Percentiles rank a stretch among this genome's conserved stretches.
Evolutionary conservation across 2,888 invertebrate species (phyloP).

Genomic region (Andricus curvator): DNA sequence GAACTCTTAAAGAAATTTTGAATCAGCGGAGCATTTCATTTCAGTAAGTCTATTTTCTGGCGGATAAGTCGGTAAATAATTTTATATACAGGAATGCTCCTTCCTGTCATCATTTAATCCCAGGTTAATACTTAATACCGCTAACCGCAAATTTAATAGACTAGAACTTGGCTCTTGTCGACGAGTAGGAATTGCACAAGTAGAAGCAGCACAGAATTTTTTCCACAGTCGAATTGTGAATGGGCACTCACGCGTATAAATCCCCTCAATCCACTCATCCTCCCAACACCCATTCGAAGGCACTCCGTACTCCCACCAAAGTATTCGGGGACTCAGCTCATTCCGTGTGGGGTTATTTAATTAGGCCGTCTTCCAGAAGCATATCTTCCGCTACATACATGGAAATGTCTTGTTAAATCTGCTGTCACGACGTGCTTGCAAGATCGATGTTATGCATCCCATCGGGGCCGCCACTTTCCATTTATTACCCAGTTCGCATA

Average conservation of each 20-base stretch:
- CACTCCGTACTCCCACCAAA: background rate
- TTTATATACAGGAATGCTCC: background rate
- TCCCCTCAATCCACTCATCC: conserved; percentile 27
- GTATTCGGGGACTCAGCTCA: conserved; percentile 9
- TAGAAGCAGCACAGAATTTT: background rate
- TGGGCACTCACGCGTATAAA: conserved; percentile 11
- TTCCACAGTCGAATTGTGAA: conserved; percentile 24
- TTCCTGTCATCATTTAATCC: conserved; percentile 16
- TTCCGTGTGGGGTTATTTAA: conserved; percentile 30
- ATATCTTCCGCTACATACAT: conserved; percentile 35
- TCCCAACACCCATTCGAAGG: background rate
- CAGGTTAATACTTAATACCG: conserved; percentile 25
- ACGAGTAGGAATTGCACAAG: conserved; percentile 3
- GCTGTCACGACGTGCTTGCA: conserved; percentile 21
- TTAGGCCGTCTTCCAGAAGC: conserved; percentile 24
- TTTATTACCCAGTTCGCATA: background rate
- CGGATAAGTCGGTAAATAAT: background rate
- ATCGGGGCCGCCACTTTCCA: conserved; percentile 26
- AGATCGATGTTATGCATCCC: conserved; percentile 27
- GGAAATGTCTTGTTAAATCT: conserved; percentile 35
- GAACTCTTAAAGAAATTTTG: background rate
- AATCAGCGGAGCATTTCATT: background rate
- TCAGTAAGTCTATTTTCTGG: conserved; percentile 1
- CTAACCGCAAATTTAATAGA: conserved; percentile 27
- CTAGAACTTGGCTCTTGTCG: conserved; percentile 20